These are phyloP conservation scores for Sinosuthora webbiana DNA, from an alignment of 2,113 vertebrate genomes.

Conservation along the genomic window DNA sequence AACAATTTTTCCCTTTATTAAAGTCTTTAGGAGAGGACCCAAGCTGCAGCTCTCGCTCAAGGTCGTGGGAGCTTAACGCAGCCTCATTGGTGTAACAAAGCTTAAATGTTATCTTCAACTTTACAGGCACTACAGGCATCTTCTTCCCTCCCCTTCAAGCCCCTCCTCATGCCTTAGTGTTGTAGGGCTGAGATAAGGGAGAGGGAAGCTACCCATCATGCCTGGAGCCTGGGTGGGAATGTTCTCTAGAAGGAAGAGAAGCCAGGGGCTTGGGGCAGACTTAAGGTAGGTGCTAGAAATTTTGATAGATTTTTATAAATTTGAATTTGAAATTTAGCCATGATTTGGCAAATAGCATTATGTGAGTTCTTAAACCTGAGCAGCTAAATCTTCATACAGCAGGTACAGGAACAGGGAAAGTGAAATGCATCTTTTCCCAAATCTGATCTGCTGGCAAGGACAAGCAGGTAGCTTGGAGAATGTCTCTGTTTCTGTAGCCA, in stretches of 20 bases:
- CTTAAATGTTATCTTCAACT: slow-evolving; percentile 69
- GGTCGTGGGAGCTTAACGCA: slow-evolving; percentile 50
- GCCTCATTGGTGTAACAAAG: slow-evolving; percentile 58
- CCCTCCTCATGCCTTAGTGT: not conserved
- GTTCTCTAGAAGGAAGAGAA: not conserved
- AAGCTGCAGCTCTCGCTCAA: slow-evolving; percentile 48
- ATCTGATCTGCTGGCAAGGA: not conserved
- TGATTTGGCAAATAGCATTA: not conserved
- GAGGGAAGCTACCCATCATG: not conserved
- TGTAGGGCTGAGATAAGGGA: slow-evolving; percentile 44
- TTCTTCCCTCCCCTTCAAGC: slow-evolving; percentile 33
- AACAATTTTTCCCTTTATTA: slow-evolving; percentile 83
- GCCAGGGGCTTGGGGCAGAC: not conserved
- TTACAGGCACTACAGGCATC: slow-evolving; percentile 60
- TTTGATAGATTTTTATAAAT: not conserved
- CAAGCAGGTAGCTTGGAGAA: not conserved
- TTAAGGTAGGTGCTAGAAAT: not conserved
- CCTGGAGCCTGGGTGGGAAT: not conserved
- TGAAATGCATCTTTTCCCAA: not conserved
- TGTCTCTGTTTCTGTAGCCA: not conserved
- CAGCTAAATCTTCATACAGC: not conserved
- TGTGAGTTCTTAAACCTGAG: not conserved
- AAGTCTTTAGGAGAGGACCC: slow-evolving; percentile 70
- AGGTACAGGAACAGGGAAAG: not conserved
- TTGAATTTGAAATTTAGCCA: not conserved